phyloP scores from a whole-genome alignment of 2,113 vertebrate species.

The Rhipidura dahli region DNA sequence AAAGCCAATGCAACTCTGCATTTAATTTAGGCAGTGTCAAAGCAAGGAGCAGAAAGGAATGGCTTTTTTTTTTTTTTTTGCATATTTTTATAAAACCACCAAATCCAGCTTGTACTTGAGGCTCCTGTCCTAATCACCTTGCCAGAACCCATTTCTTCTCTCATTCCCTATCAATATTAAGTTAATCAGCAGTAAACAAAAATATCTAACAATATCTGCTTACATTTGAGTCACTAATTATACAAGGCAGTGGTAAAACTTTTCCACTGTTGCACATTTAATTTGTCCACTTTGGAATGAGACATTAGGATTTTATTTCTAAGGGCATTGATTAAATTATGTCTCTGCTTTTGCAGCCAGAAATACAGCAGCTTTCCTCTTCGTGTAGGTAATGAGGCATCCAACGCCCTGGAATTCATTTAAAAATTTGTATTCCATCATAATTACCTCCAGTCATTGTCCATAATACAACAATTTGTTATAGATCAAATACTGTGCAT shows the following conservation, averaged over 20 bases:
- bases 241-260: neutral
- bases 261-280: constrained; percentile 17
- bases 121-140: neutral
- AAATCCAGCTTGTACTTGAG: neutral
- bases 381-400: neutral
- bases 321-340: neutral
- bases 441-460: neutral
- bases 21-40: constrained; percentile 61
- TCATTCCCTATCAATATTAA: neutral
- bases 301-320: constrained; percentile 29
- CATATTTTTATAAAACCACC: constrained; percentile 25
- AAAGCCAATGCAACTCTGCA: constrained; percentile 36
- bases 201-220: constrained; percentile 23
- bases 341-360: neutral
- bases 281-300: constrained; percentile 29
- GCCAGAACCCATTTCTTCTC: neutral
- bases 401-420: neutral
- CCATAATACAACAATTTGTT: constrained; percentile 3
- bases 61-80: neutral
- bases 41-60: constrained; percentile 40
- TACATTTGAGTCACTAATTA: constrained; percentile 39
- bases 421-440: neutral
- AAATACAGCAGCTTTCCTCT: neutral
- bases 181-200: constrained; percentile 9
- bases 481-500: neutral